phyloP scores from a whole-genome alignment of 1,140 invertebrate genomes.

The Neelides sp. region DNA sequence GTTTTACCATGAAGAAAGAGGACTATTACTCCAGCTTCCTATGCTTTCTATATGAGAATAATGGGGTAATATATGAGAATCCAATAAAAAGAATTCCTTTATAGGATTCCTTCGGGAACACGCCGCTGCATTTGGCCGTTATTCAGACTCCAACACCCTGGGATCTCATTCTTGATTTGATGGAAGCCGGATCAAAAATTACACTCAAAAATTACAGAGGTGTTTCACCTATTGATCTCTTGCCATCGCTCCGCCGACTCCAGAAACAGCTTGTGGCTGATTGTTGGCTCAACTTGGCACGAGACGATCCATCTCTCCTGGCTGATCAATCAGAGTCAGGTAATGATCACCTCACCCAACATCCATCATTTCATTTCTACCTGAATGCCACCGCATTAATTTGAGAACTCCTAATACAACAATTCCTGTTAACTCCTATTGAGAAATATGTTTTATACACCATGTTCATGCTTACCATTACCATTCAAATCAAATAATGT shows the following conservation, averaged over 20 bases:
- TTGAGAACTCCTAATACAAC: no score
- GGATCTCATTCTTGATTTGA: constrained; percentile 41
- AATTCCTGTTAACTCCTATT: no score
- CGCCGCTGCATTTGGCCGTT: constrained; percentile 44
- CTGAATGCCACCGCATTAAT: no score
- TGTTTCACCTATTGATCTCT: constrained; percentile 38
- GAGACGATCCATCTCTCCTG: constrained; percentile 30
- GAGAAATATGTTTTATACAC: no score
- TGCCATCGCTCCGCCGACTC: constrained; percentile 37
- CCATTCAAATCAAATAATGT: no score
- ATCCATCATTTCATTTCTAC: no score
- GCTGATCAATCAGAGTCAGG: constrained; percentile 28
- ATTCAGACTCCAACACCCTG: constrained; percentile 40
- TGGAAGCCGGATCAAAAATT: constrained; percentile 43
- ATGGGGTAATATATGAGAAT: constrained; percentile 19
- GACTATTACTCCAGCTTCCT: no score
- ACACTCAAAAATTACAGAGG: constrained; percentile 37
- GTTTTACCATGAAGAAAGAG: no score
- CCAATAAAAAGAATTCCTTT: constrained; percentile 36
- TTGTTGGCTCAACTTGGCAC: constrained; percentile 36
- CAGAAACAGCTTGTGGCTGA: constrained; percentile 39
- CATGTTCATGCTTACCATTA: no score
- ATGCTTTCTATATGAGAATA: no score
- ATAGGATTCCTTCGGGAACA: constrained; percentile 42
- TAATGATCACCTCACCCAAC: no score